phyloP scores from a whole-genome alignment of 2,113 vertebrate genomes.

The Chrysochloris asiatica region DNA sequence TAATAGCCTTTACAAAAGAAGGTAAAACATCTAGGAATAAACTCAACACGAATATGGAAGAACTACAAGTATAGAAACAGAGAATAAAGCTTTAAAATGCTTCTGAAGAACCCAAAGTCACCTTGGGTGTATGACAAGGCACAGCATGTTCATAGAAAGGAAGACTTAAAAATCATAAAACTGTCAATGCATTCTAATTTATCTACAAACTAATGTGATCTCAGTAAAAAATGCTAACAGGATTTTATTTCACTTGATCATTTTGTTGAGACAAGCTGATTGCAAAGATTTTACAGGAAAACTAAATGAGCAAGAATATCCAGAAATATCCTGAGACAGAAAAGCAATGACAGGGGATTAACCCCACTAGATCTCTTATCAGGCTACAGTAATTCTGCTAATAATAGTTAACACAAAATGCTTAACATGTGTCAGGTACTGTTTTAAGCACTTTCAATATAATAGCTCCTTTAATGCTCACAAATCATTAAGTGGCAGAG shows the following conservation, averaged over 20 bases:
- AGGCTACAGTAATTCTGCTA: conserved; percentile 3
- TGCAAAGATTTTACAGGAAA: conserved; percentile 21
- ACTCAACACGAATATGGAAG: not conserved
- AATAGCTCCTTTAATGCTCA: conserved; percentile 9
- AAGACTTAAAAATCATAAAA: conserved; percentile 22
- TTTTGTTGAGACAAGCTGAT: conserved; percentile 27
- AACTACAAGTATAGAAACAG: too few species aligned
- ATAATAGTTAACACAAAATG: not conserved
- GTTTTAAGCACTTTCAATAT: not conserved
- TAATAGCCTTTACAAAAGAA: conserved; percentile 9
- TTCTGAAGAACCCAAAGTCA: not conserved
- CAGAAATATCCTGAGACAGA: conserved; percentile 20
- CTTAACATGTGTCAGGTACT: not conserved
- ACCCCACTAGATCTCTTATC: not conserved
- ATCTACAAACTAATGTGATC: not conserved
- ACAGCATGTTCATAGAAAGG: not conserved
- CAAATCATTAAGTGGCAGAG: not conserved
- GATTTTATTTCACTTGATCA: conserved; percentile 30
- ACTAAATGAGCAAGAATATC: not conserved
- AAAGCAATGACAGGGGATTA: not conserved
- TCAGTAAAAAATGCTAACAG: not conserved
- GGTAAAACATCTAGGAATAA: conserved; percentile 11
- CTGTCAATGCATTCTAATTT: not conserved
- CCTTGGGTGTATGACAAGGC: not conserved
- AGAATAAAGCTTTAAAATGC: not conserved